phyloP scores from a whole-genome alignment of 2,888 invertebrate species.

The Brachypterus glaber region DNA sequence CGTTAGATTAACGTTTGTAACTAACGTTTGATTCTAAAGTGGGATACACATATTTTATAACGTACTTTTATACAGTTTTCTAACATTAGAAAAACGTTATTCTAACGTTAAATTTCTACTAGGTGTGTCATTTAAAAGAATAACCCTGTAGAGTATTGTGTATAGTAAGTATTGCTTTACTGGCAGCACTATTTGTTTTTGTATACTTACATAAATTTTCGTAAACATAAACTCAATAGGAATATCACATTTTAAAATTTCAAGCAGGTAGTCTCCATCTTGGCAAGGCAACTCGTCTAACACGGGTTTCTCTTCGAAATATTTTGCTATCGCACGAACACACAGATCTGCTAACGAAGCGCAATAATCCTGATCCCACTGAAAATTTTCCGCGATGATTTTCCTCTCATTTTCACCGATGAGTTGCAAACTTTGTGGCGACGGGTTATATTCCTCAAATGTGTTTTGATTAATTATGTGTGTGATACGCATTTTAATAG shows the following conservation, averaged over 20 bases:
- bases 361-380: constrained; percentile 44
- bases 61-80: no score
- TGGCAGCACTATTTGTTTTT: background rate
- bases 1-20: no score
- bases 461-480: constrained; percentile 36
- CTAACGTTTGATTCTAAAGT: no score
- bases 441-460: constrained; percentile 41
- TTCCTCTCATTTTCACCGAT: constrained; percentile 39
- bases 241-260: constrained; percentile 50
- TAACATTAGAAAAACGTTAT: no score
- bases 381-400: constrained; percentile 45
- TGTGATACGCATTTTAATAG: constrained; percentile 22
- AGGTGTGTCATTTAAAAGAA: no score
- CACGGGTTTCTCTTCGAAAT: constrained; percentile 47
- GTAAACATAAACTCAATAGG: constrained; percentile 49
- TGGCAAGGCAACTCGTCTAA: constrained; percentile 46
- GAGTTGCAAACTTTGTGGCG: constrained; percentile 30
- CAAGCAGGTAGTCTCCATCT: constrained; percentile 51
- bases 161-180: background rate
- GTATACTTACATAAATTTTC: constrained; percentile 41
- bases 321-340: constrained; percentile 42
- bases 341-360: constrained; percentile 43
- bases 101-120: no score
- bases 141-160: no score
- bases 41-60: no score